Evolutionary conservation across 2,797 vertebrate species (phyloP).

Genomic region (Toxotes lorentzi): DNA sequence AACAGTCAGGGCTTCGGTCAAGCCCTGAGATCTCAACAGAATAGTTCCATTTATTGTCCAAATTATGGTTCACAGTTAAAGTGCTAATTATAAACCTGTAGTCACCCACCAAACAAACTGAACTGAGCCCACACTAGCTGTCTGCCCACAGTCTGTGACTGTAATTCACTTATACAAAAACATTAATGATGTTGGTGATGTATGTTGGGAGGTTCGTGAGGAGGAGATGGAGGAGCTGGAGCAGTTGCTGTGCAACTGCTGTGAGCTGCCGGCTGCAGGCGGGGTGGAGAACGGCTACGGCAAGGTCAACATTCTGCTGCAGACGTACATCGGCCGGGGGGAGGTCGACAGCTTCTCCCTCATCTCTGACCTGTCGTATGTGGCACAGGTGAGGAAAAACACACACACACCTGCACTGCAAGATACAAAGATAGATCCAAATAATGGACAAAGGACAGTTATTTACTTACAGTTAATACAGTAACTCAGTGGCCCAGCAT

Average conservation of each 20-base stretch:
- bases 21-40: background rate
- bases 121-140: background rate
- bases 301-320: constrained; percentile 98
- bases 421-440: no score
- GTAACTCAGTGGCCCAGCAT: no score
- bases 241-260: constrained; percentile 89
- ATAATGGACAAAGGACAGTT: background rate
- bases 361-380: constrained; percentile 96
- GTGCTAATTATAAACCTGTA: background rate
- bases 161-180: background rate
- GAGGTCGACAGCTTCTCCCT: constrained; percentile 99
- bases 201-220: constrained; percentile 90
- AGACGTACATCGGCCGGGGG: constrained; percentile 96
- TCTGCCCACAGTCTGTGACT: background rate
- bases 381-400: constrained; percentile 91
- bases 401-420: background rate
- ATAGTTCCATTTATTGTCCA: background rate
- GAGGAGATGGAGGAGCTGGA: constrained; percentile 97
- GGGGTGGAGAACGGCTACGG: constrained; percentile 97
- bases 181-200: background rate
- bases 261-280: constrained; percentile 92
- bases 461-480: no score
- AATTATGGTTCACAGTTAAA: background rate
- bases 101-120: background rate
- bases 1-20: background rate